Evolutionary conservation across 2,888 invertebrate genomes (phyloP).

Genomic region (Rutpela maculata): DNA sequence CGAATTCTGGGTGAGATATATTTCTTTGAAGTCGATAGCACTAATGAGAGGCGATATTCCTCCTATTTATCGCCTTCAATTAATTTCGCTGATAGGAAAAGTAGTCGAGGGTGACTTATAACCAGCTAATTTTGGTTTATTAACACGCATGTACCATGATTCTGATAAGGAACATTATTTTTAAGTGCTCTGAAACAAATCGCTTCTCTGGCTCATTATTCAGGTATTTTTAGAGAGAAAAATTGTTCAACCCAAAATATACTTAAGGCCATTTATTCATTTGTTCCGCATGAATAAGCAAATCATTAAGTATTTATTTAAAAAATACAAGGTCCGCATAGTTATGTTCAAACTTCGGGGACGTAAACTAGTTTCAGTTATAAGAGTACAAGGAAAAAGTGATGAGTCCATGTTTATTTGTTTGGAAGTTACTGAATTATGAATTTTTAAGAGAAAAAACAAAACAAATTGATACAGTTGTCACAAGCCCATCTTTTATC

Average conservation of each 20-base stretch:
- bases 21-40: conserved; percentile 66
- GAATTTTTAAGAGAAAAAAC: no score
- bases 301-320: neutral
- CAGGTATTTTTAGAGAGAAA: conserved; percentile 28
- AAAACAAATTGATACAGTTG: no score
- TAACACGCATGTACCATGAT: conserved; percentile 57
- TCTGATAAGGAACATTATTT: conserved; percentile 53
- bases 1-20: conserved; percentile 62
- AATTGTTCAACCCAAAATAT: neutral
- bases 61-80: conserved; percentile 68
- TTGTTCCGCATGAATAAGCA: neutral
- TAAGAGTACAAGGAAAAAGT: no score
- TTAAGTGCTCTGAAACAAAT: conserved; percentile 52
- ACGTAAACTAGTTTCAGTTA: no score
- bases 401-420: no score
- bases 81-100: conserved; percentile 67
- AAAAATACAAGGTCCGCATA: no score
- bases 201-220: conserved; percentile 37
- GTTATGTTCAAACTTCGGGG: no score
- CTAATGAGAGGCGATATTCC: conserved; percentile 69
- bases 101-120: conserved; percentile 61
- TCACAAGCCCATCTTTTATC: no score
- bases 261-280: neutral
- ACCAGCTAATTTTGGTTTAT: conserved; percentile 66
- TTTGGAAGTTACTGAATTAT: no score